Evolutionary conservation across 1,140 invertebrate species (phyloP).

Genomic region (Tetranychus cinnabarinus): DNA sequence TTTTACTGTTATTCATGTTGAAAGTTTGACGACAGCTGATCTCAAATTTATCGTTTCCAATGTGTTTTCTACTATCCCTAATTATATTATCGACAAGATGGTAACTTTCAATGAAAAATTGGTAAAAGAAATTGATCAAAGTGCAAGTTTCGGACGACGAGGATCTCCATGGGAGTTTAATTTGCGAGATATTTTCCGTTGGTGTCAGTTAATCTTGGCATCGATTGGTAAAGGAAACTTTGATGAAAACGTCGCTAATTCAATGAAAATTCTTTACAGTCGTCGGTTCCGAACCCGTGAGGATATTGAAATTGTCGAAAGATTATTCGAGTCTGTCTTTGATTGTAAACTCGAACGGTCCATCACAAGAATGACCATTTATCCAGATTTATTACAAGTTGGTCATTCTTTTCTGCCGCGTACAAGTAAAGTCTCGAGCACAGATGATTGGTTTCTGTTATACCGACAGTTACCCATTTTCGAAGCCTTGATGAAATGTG

Average conservation of each 20-base stretch:
- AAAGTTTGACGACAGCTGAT: conserved; percentile 50
- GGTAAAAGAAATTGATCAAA: conserved; percentile 32
- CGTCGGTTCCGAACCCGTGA: conserved; percentile 46
- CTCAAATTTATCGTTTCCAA: conserved; percentile 31
- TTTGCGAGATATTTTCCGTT: conserved; percentile 73
- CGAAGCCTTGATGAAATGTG: conserved; percentile 49
- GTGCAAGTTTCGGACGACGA: conserved; percentile 34
- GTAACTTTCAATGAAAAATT: conserved; percentile 53
- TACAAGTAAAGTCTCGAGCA: conserved; percentile 2
- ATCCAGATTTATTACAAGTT: conserved; percentile 17
- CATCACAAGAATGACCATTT: conserved; percentile 9
- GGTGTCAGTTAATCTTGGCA: conserved; percentile 43
- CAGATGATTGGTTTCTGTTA: conserved; percentile 30
- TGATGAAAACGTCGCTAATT: not conserved
- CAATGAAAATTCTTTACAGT: conserved; percentile 39
- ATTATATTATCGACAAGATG: conserved; percentile 36
- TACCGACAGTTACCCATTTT: conserved; percentile 37
- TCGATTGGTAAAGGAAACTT: conserved; percentile 12
- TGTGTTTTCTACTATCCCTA: conserved; percentile 24
- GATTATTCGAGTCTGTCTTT: conserved; percentile 35
- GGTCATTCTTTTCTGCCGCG: conserved; percentile 17
- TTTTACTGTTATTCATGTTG: conserved; percentile 67
- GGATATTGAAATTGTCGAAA: conserved; percentile 38
- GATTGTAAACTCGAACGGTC: conserved; percentile 15
- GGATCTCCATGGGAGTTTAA: conserved; percentile 93